phyloP scores from a whole-genome alignment of 2,113 vertebrate genomes.

The Odocoileus hemionus region DNA sequence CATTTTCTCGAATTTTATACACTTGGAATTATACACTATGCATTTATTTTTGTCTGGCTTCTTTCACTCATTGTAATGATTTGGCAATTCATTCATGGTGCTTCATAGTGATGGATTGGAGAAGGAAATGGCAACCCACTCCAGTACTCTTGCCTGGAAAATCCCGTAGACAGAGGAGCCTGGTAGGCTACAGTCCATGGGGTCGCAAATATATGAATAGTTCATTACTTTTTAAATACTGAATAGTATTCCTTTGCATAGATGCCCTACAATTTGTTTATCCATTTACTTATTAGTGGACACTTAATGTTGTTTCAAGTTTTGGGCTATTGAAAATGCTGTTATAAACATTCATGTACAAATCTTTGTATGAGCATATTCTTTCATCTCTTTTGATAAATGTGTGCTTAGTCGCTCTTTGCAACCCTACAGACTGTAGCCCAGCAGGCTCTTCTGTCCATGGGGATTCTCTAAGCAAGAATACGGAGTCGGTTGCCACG shows the following conservation, averaged over 20 bases:
- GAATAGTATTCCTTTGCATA: not conserved
- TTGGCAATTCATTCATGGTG: not conserved
- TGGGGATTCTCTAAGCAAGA: not conserved
- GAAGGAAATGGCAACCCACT: too few species aligned
- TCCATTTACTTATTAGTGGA: not conserved
- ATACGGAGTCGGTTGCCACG: fast-evolving
- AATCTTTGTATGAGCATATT: not conserved
- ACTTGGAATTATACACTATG: not conserved
- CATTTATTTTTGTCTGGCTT: not conserved
- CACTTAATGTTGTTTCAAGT: not conserved
- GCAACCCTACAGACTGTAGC: not conserved
- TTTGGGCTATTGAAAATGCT: not conserved
- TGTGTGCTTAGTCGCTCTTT: not conserved
- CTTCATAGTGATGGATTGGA: not conserved
- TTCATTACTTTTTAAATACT: not conserved
- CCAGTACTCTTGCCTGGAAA: too few species aligned
- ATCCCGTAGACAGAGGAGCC: too few species aligned
- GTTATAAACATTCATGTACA: not conserved
- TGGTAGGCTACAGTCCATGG: too few species aligned
- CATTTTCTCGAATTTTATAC: not conserved
- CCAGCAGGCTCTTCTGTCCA: not conserved
- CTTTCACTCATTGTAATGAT: not conserved
- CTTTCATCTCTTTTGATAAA: not conserved
- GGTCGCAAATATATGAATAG: not conserved
- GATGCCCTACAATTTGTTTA: not conserved